Evolutionary conservation across 2,888 invertebrate genomes (phyloP), one percentile per base, ranked within the genome.

Genomic region (Labia minor): DNA sequence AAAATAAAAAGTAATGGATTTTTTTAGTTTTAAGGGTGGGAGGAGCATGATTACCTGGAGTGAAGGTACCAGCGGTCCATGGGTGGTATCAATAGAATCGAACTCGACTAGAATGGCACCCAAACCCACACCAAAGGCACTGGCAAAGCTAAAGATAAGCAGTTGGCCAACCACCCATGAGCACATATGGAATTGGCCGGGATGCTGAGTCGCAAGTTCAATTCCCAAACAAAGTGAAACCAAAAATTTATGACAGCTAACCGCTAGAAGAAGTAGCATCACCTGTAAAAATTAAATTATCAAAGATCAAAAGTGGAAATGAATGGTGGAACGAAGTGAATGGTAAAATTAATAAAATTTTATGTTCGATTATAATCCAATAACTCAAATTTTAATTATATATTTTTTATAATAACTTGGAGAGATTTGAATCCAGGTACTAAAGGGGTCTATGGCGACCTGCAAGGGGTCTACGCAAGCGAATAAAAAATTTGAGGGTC

Each of bases 221-320:
- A 88, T 81, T 0, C 92, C 91, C 63, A 92, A 80, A 72, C 90
- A 91, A 77, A 92, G 90, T 0, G 87, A 87, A 66, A 92, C 89
- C 16, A 91, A 89, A 71, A 86, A 83, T 78, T 92, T 92, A 78
- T 92, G 91, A 1, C 88, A 86, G 0, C 88, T 84, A 1, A 92
- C 87, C 6, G 87, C 90, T 16, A 81, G 85, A 10, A 86, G 79
- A 4, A 86, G 78, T 18, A 87, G 79, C 0, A 88, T 77, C 0
- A 89, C 86, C 88, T 88, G 76, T 4, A 78, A 78, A 37, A 69
- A 8, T 62, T n/a, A n/a, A n/a, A n/a, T n/a, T n/a, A n/a, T n/a
- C n/a, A n/a, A n/a, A n/a, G n/a, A n/a, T n/a, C n/a, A n/a, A n/a
- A n/a, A n/a, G n/a, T n/a, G n/a, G n/a, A n/a, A n/a, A n/a, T n/a